phyloP scores from a whole-genome alignment of 2,797 vertebrate genomes.

The Pantherophis vulpinus region DNA sequence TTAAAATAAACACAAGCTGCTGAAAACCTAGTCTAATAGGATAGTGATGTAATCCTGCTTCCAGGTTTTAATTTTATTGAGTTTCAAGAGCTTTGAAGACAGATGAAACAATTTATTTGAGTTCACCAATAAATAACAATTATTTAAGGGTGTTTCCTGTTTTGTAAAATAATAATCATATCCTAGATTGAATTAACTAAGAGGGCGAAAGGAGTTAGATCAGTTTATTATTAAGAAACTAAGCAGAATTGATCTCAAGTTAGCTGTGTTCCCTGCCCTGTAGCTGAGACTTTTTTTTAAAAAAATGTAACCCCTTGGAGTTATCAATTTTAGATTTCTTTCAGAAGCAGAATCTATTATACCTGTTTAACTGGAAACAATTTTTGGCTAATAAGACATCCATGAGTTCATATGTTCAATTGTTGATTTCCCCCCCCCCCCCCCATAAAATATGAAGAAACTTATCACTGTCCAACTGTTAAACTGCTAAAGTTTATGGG shows the following conservation, averaged over 20 bases:
- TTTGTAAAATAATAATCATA: constrained; percentile 20
- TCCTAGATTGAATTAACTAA: constrained; percentile 31
- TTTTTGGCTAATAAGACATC: neutral
- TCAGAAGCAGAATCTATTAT: neutral
- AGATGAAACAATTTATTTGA: neutral
- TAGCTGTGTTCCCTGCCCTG: neutral
- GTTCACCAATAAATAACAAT: constrained; percentile 17
- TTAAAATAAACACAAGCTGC: neutral
- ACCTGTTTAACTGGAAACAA: neutral
- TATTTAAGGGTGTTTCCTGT: constrained; percentile 13
- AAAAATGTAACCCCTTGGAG: neutral
- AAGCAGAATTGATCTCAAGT: neutral
- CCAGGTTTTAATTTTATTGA: constrained; percentile 17
- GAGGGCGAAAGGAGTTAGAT: neutral
- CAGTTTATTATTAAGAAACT: constrained; percentile 8
- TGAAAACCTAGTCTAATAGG: neutral
- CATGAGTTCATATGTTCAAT: neutral
- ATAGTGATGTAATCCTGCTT: neutral
- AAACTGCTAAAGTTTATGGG: neutral
- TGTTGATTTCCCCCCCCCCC: neutral
- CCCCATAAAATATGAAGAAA: neutral
- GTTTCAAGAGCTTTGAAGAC: neutral
- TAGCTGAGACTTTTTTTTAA: neutral
- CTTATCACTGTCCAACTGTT: neutral
- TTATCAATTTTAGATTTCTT: neutral